A percentile compares a stretch with the other conserved stretches of the same genome.
Evolutionary conservation across 2,797 vertebrate genomes (phyloP).

Genomic region (Phylloscopus collybita): DNA sequence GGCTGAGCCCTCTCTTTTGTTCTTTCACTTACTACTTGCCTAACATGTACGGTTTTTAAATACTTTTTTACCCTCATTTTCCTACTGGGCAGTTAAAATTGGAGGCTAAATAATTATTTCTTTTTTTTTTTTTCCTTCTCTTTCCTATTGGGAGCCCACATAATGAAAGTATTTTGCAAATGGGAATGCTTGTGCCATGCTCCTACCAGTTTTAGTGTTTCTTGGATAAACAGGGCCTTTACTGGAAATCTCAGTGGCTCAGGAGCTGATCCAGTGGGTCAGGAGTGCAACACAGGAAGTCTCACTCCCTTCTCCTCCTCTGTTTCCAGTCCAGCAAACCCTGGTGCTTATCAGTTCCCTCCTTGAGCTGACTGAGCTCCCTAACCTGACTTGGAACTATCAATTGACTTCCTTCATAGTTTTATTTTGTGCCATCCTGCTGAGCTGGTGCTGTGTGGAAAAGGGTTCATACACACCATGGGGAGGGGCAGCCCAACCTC

Average conservation of each 20-base stretch:
- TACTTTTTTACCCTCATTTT: background rate
- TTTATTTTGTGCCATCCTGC: background rate
- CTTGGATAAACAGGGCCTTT: background rate
- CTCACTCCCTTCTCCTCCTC: background rate
- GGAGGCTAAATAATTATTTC: background rate
- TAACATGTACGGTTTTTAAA: background rate
- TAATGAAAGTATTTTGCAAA: background rate
- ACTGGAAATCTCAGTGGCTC: background rate
- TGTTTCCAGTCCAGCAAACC: background rate
- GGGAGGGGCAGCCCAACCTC: background rate
- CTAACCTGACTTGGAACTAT: background rate
- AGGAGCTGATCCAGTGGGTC: background rate
- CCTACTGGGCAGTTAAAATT: background rate
- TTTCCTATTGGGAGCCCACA: background rate
- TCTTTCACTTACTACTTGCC: background rate
- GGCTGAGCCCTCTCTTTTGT: background rate
- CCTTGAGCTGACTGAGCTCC: background rate
- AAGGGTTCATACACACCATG: background rate
- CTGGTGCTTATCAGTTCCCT: background rate
- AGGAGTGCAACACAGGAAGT: background rate
- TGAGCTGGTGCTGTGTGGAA: background rate
- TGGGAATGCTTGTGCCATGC: background rate
- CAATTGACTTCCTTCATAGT: rapidly evolving
- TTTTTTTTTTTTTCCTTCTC: too few species aligned
- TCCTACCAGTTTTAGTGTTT: background rate